phyloP scores from a whole-genome alignment of 2,797 vertebrate species.

The Decapterus maruadsi region DNA sequence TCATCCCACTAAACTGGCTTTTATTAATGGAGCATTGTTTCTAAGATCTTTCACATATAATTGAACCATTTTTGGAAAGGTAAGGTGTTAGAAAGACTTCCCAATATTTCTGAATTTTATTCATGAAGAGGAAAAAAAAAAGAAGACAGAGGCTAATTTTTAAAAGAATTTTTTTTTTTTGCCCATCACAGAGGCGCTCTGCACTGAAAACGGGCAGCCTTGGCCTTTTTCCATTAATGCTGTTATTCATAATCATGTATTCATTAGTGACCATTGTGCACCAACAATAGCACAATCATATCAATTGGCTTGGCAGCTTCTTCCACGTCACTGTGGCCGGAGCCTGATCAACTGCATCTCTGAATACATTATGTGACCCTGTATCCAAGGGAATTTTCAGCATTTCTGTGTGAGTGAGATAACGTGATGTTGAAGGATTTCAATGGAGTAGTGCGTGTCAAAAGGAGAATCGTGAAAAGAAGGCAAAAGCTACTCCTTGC shows the following conservation, averaged over 20 bases:
- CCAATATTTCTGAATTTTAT: conserved; percentile 11
- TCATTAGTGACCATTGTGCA: conserved; percentile 52
- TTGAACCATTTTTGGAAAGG: conserved; percentile 12
- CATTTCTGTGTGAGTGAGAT: conserved; percentile 8
- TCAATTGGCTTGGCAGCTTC: conserved; percentile 9
- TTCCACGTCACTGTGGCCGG: conserved; percentile 9
- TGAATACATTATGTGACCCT: conserved; percentile 4
- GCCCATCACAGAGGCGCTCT: background rate
- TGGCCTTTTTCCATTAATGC: conserved; percentile 7
- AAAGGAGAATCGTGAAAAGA: conserved; percentile 5
- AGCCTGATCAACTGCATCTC: conserved; percentile 11
- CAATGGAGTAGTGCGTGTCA: conserved; percentile 2
- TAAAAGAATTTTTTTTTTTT: background rate
- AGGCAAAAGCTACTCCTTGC: background rate
- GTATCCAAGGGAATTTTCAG: background rate
- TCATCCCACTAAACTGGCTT: conserved; percentile 36
- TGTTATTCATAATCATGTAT: conserved; percentile 40
- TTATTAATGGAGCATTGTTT: conserved; percentile 49
- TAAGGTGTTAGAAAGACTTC: conserved; percentile 21
- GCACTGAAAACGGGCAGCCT: background rate
- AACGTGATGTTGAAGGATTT: conserved; percentile 5
- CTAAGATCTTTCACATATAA: conserved; percentile 28
- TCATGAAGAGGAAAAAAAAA: background rate
- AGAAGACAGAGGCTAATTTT: background rate
- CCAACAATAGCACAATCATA: conserved; percentile 39